These are phyloP conservation scores for Coecobrya sp. DNA, from an alignment of 2,888 invertebrate species.

Conservation along the genomic window DNA sequence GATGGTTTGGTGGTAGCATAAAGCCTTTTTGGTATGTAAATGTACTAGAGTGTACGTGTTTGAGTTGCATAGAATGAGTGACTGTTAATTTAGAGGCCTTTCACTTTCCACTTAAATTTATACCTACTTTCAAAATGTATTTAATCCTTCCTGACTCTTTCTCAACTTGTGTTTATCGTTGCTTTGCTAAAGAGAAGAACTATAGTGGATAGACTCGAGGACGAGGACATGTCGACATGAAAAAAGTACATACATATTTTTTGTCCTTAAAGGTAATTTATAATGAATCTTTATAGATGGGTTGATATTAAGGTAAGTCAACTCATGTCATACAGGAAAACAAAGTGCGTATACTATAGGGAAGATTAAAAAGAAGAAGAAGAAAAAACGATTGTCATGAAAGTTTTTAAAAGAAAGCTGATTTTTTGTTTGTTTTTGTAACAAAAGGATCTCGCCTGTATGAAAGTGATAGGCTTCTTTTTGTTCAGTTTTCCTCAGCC, in stretches of 20 bases:
- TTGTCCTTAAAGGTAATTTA: too few species aligned
- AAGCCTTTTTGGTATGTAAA: conserved; percentile 18
- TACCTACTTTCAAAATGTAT: background rate
- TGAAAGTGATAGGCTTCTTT: background rate
- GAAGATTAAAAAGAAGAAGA: too few species aligned
- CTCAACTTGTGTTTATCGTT: background rate
- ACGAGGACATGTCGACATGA: background rate
- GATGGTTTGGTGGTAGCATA: background rate
- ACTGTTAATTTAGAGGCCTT: conserved; percentile 53
- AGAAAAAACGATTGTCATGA: background rate
- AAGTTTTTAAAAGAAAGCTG: background rate
- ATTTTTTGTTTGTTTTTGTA: background rate
- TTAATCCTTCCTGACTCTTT: background rate
- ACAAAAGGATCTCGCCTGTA: background rate
- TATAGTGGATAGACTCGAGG: background rate
- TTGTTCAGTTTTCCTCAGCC: background rate
- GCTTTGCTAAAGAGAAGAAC: background rate
- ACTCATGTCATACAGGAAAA: too few species aligned
- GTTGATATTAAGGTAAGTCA: too few species aligned
- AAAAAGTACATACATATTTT: too few species aligned
- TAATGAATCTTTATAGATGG: too few species aligned
- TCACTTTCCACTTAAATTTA: conserved; percentile 18
- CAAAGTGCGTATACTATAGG: too few species aligned
- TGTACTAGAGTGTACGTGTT: conserved; percentile 14
- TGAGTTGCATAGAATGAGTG: conserved; percentile 11